Evolutionary conservation across 2,113 vertebrate species (phyloP), one percentile per base, ranked within the genome.

Genomic region (Rhea americana): DNA sequence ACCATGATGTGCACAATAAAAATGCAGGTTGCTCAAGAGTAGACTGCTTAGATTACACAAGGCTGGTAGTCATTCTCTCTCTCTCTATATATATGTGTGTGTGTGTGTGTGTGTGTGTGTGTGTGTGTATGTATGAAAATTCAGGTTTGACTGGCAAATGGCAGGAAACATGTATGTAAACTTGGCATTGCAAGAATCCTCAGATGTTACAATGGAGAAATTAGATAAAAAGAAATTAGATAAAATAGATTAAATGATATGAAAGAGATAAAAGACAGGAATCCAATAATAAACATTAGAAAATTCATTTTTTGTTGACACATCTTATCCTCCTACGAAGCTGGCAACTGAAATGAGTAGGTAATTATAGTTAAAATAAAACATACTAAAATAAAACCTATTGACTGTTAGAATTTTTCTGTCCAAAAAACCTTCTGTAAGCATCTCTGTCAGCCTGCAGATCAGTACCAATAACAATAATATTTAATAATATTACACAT

Each of bases 391-490:
- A 90, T 53, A 90, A 71, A 35, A 91, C 20, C 18, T 71, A 43
- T 89, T 80, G n/a, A 53, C 32, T 48, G 7, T 50, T 82, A 55
- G 35, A 58, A 51, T 82, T 95, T 84, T 82, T 72, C 20, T 89
- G 55, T n/a, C n/a, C 56, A 45, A 48, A 3, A 67, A 93, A 84
- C 12, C 85, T 94, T 76, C 53, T 90, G 2, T 50, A 95, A 87
- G 67, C 18, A 48, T 75, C 47, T 87, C 58, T 73, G 53, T 81
- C 53, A 94, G 50, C n/a, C 73, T 66, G 93, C 5, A 9, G 19
- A 87, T 89, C 45, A 83, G 8, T 56, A 96, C 79, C 81, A 87
- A 95, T 82, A 79, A 90, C 30, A 55, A 95, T 83, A 79, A n/a
- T 56, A 55, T 62, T 77, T 73, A 62, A 50, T 50, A 43, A 55